Base-by-base conservation (phyloP, 2,113 vertebrate species). In the Diphyllodes magnificus region DNA sequence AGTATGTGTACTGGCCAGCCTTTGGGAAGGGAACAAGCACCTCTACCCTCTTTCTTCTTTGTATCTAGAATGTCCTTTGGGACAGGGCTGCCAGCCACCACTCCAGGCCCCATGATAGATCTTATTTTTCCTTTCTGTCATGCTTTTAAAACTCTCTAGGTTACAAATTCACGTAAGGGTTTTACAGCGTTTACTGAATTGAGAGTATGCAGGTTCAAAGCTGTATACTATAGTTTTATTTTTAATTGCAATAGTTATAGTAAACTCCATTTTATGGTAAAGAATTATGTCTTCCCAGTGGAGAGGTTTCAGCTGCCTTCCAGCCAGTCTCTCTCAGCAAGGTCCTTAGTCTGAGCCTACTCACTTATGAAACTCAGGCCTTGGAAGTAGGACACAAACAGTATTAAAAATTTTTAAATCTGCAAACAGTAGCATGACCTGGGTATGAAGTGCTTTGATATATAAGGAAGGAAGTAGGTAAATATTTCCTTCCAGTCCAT, bases 71-170 rank as follows among this genome's bases (percentile, higher is more conserved):
- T 11, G 16, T 47, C 16, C 31, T 47, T 17, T 30, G 18, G 3
- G 10, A 17, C 4, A 2, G 37, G 37, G 17, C 44, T 77, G 40
- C 40, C 77, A 81, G 37, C 9, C 49, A 21, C 20, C 24, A 24
- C 15, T 49, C 31, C 35, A 60, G 16, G 9, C 11, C 10, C 28
- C 44, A 28, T 1, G 1, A 37, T 0, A 56, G 17, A 66, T 27
- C 35, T 57, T 28, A 6, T 25, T 84, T 60, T 49, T 87, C 3
- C 45, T 88, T 19, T 56, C 45, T 61, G 10, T 61, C 6, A 2
- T 20, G 22, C 39, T 75, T 42, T 63, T 50, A n/a, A 28, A 54
- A 30, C 27, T 57, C 27, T 51, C 10, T 35, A 39, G 7, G 18
- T 92, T 51, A 37, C 18, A 81, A 68, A 88, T 15, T 61, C 27